These are phyloP conservation scores for Drosophila burlai DNA, from an alignment of 1,140 invertebrate genomes.

Conservation along the genomic window DNA sequence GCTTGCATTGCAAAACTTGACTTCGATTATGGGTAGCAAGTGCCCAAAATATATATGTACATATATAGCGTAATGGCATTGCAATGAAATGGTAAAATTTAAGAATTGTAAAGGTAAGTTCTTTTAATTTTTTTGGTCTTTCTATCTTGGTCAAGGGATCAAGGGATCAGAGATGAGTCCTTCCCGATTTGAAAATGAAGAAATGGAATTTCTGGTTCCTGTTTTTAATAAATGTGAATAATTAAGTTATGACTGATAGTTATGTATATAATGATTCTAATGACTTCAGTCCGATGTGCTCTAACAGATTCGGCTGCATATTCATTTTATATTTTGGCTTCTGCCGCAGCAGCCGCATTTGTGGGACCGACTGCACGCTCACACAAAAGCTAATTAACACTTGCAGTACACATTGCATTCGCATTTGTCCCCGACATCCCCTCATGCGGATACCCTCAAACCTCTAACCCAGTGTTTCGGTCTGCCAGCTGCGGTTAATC, in stretches of 20 bases:
- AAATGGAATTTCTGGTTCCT: too few species aligned
- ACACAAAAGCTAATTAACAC: slow-evolving; percentile 46
- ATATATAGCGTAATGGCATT: too few species aligned
- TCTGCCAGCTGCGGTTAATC: neutral
- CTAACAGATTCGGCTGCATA: neutral
- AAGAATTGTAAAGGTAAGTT: neutral
- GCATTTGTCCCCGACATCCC: slow-evolving; percentile 31
- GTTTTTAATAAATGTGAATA: neutral
- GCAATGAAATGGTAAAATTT: neutral
- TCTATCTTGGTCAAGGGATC: neutral
- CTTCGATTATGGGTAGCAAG: slow-evolving; percentile 5
- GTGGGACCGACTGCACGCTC: neutral
- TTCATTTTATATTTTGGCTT: slow-evolving; percentile 13
- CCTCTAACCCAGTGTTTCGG: neutral
- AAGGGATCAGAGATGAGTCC: too few species aligned
- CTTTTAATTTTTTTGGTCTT: neutral
- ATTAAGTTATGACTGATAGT: neutral
- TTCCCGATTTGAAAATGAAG: too few species aligned
- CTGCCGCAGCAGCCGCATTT: slow-evolving; percentile 16
- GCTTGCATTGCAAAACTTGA: slow-evolving; percentile 35
- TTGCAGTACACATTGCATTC: slow-evolving; percentile 42
- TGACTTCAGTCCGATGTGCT: neutral
- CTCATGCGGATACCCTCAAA: slow-evolving; percentile 4
- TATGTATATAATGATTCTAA: neutral
- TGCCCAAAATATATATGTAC: too few species aligned